Evolutionary conservation across 1,140 invertebrate species (phyloP).

Genomic region (Lordiphosa clarofinis): DNA sequence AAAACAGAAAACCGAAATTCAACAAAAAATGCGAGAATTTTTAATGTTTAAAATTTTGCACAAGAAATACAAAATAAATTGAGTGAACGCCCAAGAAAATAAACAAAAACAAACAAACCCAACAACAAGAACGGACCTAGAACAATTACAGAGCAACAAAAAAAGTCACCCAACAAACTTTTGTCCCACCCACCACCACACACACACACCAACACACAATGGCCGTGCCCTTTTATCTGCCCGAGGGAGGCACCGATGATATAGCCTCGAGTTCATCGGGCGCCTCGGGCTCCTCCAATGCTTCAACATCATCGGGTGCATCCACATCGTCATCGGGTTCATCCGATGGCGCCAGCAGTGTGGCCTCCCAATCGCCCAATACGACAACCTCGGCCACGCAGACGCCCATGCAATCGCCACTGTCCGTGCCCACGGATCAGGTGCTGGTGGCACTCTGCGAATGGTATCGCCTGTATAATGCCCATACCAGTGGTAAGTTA

Average conservation of each 20-base stretch:
- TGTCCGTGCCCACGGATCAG: slow-evolving; percentile 56
- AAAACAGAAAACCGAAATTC: slow-evolving; percentile 34
- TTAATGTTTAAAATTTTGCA: slow-evolving; percentile 68
- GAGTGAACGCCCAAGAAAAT: slow-evolving; percentile 47
- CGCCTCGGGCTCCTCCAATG: slow-evolving; percentile 49
- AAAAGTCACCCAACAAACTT: slow-evolving; percentile 5
- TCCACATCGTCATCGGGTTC: slow-evolving; percentile 53
- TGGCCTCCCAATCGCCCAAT: slow-evolving; percentile 68
- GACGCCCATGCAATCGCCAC: slow-evolving; percentile 77
- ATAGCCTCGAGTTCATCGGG: slow-evolving; percentile 61
- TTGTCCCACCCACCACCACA: slow-evolving; percentile 4
- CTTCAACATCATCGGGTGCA: slow-evolving; percentile 43
- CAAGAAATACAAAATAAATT: slow-evolving; percentile 75
- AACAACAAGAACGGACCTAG: slow-evolving; percentile 22
- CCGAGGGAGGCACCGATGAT: slow-evolving; percentile 71
- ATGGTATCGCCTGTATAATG: slow-evolving; percentile 52
- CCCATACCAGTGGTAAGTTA: slow-evolving; percentile 40
- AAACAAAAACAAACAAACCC: slow-evolving; percentile 17
- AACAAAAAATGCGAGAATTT: slow-evolving; percentile 65
- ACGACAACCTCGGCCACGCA: slow-evolving; percentile 78
- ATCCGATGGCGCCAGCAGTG: slow-evolving; percentile 69
- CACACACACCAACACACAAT: slow-evolving; percentile 37
- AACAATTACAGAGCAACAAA: slow-evolving; percentile 16
- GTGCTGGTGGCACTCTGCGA: slow-evolving; percentile 73
- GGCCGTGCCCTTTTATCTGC: slow-evolving; percentile 79